Evolutionary conservation across 2,797 vertebrate species (phyloP).

Genomic region (Australoheros facetus): DNA sequence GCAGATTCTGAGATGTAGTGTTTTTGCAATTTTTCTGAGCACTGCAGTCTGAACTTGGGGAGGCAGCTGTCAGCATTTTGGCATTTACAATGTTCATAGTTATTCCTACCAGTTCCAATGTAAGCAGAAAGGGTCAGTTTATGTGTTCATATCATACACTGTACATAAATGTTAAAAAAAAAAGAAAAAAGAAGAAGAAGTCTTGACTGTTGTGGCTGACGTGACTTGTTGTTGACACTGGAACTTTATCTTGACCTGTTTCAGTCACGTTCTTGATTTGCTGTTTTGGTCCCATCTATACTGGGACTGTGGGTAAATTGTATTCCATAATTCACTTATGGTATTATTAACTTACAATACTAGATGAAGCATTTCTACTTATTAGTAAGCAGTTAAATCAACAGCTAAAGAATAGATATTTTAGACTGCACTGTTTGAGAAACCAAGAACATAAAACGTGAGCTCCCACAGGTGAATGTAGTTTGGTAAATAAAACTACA

Average conservation of each 20-base stretch:
- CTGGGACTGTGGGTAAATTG: background rate
- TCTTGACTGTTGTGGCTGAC: no score
- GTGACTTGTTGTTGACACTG: no score
- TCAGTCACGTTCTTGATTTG: background rate
- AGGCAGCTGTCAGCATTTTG: no score
- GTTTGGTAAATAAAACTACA: background rate
- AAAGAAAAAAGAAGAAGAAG: no score
- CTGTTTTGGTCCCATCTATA: background rate
- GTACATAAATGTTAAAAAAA: background rate
- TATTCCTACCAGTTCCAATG: background rate
- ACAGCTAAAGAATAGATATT: background rate
- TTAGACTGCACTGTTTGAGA: background rate
- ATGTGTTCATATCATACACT: background rate
- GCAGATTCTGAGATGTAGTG: background rate
- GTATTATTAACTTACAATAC: background rate
- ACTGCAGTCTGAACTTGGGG: background rate
- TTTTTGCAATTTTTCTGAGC: background rate
- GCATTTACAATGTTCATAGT: background rate
- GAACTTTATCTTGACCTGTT: background rate
- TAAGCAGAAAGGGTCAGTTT: background rate
- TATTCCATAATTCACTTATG: background rate
- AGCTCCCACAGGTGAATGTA: rapidly evolving
- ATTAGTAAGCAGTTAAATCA: background rate
- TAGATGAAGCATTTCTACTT: no score
- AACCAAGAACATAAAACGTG: background rate